phyloP scores from a whole-genome alignment of 2,797 vertebrate species.

The Delichon dasypus region DNA sequence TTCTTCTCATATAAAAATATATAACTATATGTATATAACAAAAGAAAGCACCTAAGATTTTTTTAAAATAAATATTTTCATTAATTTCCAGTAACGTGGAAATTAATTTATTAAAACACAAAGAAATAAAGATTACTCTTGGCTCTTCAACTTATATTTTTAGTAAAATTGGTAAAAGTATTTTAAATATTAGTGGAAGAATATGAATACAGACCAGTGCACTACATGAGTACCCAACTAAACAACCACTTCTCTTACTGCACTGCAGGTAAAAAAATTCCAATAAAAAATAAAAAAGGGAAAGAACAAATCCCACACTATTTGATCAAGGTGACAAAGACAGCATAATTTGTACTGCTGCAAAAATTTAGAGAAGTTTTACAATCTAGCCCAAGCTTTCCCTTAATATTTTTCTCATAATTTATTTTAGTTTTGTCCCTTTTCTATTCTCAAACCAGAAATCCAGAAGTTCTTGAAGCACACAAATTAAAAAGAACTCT shows the following conservation, averaged over 20 bases:
- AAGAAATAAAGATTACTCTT: not conserved
- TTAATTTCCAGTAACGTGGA: not conserved
- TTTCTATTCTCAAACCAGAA: not conserved
- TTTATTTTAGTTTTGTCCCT: not conserved
- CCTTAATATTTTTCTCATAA: not conserved
- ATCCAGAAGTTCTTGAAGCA: not conserved
- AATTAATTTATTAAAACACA: too few relatives aligned
- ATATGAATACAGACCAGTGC: not conserved
- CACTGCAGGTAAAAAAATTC: not conserved
- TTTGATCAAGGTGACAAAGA: not conserved
- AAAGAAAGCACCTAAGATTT: constrained; percentile 11
- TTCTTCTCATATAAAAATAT: constrained; percentile 70
- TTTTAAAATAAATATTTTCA: not conserved
- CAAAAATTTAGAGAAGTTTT: not conserved
- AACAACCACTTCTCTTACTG: not conserved
- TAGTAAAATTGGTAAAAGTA: not conserved
- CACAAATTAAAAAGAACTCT: not conserved
- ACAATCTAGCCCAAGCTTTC: not conserved
- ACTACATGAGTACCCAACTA: not conserved
- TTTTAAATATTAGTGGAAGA: not conserved
- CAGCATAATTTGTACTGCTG: not conserved
- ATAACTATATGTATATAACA: constrained; percentile 10
- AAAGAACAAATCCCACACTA: not conserved
- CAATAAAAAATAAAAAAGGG: not conserved
- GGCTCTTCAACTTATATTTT: not conserved